phyloP scores from a whole-genome alignment of 2,113 vertebrate genomes.

The Nettapus auritus region DNA sequence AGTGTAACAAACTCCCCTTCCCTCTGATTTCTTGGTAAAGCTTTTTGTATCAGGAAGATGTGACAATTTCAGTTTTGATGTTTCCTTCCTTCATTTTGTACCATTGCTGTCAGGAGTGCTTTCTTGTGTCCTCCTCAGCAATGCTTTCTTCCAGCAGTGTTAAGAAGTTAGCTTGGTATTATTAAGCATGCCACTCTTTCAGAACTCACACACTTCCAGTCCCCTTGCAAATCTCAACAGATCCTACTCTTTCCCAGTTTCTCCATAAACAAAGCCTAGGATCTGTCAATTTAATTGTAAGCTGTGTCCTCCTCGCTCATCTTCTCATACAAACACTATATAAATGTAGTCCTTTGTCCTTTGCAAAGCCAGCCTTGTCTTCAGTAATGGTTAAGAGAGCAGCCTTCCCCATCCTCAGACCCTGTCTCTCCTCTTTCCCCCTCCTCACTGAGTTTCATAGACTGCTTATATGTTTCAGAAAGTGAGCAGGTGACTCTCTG shows the following conservation, averaged over 20 bases:
- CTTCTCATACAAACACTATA: neutral
- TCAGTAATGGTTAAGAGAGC: neutral
- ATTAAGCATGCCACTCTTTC: neutral
- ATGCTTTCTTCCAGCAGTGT: neutral
- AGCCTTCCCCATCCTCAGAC: neutral
- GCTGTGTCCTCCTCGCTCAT: neutral
- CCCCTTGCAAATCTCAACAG: neutral
- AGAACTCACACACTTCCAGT: neutral
- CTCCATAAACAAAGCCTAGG: accelerated
- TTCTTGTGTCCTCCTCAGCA: neutral
- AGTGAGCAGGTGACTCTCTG: neutral
- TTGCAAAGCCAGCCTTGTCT: neutral
- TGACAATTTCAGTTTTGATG: neutral
- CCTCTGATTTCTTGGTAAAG: neutral
- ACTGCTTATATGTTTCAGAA: neutral
- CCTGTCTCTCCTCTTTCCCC: neutral
- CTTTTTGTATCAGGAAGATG: neutral
- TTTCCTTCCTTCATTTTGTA: neutral
- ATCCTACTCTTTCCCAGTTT: neutral
- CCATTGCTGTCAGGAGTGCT: neutral
- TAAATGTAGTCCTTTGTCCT: accelerated
- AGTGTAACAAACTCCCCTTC: neutral
- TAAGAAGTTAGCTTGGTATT: neutral
- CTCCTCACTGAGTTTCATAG: neutral
- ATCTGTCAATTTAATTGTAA: neutral